Conservation (phyloP, 2,113 vertebrate genomes). For the Paradisaea rubra region DNA sequence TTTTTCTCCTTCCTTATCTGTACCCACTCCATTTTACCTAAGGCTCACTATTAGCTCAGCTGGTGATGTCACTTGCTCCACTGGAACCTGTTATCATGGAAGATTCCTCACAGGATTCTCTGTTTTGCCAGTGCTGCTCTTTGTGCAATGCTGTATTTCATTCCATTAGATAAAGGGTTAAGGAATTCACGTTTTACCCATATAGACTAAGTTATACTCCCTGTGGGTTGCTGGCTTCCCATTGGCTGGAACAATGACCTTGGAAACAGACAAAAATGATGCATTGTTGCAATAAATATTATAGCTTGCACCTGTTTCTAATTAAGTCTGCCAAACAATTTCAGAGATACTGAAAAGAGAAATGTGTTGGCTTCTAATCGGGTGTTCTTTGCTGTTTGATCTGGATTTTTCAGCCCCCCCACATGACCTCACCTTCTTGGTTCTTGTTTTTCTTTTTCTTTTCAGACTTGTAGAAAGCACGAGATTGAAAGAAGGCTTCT, state of each 20-base stretch:
- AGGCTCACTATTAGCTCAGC: constrained; percentile 57
- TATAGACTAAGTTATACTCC: constrained; percentile 52
- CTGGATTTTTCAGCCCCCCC: constrained; percentile 18
- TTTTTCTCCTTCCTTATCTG: constrained; percentile 41
- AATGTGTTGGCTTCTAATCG: constrained; percentile 56
- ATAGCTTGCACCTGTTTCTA: constrained; percentile 65
- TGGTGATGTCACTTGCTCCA: constrained; percentile 52
- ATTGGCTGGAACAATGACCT: constrained; percentile 55
- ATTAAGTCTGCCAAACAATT: constrained; percentile 60
- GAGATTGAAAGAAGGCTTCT: neutral
- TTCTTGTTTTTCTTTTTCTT: constrained; percentile 19
- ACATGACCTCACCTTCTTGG: neutral
- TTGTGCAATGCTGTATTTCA: neutral
- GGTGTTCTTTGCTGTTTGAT: constrained; percentile 44
- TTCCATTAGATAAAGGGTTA: constrained; percentile 56
- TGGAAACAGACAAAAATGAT: constrained; percentile 64
- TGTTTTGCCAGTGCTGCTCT: neutral
- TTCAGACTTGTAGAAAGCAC: neutral
- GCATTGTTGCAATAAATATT: constrained; percentile 65
- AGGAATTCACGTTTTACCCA: constrained; percentile 22
- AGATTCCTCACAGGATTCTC: constrained; percentile 32
- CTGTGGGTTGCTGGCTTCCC: constrained; percentile 42
- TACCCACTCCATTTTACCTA: constrained; percentile 32
- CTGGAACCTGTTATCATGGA: constrained; percentile 40
- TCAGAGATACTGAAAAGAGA: constrained; percentile 57